Evolutionary conservation across 1,140 invertebrate genomes (phyloP).

Genomic region (Bombus cullumanus): DNA sequence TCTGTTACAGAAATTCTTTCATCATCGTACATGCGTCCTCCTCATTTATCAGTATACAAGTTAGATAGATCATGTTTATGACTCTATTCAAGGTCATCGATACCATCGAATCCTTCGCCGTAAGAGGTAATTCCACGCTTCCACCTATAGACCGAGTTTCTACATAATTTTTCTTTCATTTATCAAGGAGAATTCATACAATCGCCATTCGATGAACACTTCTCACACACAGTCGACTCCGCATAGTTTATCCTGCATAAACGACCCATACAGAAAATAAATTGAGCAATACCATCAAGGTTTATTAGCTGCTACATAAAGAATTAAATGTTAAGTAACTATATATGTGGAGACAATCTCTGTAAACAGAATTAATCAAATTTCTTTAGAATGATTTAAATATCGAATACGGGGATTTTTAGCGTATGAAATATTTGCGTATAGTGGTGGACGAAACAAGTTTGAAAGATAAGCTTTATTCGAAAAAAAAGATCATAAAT

Average conservation of each 20-base stretch:
- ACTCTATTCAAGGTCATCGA: not conserved
- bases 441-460: too few species aligned
- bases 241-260: not conserved
- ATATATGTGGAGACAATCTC: too few species aligned
- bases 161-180: not conserved
- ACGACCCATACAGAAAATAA: not conserved
- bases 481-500: too few species aligned
- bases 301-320: too few species aligned
- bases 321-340: too few species aligned
- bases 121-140: not conserved
- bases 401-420: accelerated
- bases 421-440: too few species aligned
- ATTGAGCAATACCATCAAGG: too few species aligned
- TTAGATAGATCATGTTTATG: not conserved
- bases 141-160: too few species aligned
- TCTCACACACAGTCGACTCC: not conserved
- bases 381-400: too few species aligned
- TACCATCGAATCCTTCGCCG: not conserved
- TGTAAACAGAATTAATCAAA: too few species aligned
- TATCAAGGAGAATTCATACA: not conserved
- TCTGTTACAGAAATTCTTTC: not conserved
- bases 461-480: too few species aligned
- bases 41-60: not conserved
- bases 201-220: not conserved
- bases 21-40: not conserved